Conservation (phyloP, 2,888 invertebrate genomes). For the Anaspis maculata region DNA sequence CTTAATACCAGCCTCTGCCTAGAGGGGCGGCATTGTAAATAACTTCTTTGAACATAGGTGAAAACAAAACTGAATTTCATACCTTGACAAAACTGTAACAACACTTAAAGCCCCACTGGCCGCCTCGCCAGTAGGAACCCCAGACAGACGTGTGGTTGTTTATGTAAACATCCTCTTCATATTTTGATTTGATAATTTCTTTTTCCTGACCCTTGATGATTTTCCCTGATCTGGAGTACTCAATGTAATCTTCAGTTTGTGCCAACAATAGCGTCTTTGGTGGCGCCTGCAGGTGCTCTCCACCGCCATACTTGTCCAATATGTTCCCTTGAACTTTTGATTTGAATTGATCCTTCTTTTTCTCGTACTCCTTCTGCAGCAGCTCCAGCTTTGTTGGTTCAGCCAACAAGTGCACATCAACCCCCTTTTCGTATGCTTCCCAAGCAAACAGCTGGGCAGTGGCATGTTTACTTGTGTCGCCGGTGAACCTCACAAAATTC, state of each 20-base stretch:
- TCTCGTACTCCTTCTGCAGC: constrained; percentile 80
- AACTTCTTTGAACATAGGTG: no score
- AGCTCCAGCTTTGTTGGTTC: constrained; percentile 96
- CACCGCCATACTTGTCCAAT: constrained; percentile 90
- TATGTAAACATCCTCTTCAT: constrained; percentile 86
- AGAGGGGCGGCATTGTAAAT: no score
- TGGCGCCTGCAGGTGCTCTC: constrained; percentile 81
- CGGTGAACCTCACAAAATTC: constrained; percentile 90
- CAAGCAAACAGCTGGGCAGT: constrained; percentile 93
- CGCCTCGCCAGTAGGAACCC: constrained; percentile 93
- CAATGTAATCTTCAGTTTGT: constrained; percentile 92
- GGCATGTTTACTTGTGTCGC: constrained; percentile 87
- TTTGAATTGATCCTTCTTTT: constrained; percentile 85
- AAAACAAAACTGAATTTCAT: no score
- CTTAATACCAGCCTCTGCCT: neutral
- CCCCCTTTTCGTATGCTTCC: constrained; percentile 89
- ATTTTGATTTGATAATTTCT: constrained; percentile 73
- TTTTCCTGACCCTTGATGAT: constrained; percentile 82
- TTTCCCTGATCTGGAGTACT: constrained; percentile 91
- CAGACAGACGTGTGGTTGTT: constrained; percentile 93
- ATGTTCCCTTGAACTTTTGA: constrained; percentile 76
- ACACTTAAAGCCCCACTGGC: constrained; percentile 94
- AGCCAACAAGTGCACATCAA: constrained; percentile 91
- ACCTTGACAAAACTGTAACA: constrained; percentile 85
- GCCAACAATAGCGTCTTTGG: constrained; percentile 84